Conservation (phyloP, 2,113 vertebrate genomes). For the Trogon surrucura region DNA sequence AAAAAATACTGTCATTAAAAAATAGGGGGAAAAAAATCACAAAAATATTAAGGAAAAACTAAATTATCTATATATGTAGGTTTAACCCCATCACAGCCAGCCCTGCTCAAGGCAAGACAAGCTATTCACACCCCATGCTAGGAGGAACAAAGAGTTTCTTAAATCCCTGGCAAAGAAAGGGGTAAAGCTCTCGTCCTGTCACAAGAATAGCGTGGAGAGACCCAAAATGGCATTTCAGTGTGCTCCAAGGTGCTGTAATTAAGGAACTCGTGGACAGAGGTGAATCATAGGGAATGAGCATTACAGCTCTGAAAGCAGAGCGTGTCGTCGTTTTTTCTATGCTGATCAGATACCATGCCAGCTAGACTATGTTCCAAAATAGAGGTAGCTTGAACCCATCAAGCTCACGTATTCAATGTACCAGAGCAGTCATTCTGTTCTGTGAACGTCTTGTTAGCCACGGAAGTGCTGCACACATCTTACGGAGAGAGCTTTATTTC, state of each 20-base stretch:
- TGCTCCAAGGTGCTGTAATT: neutral
- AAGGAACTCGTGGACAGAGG: neutral
- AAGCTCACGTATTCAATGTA: fast-evolving
- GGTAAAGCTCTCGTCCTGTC: neutral
- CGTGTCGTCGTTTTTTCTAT: neutral
- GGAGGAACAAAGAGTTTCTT: neutral
- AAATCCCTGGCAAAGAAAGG: neutral
- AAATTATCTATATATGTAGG: neutral
- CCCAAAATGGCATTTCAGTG: neutral
- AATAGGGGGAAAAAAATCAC: neutral
- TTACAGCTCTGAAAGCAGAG: neutral
- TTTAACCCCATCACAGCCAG: neutral
- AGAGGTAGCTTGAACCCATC: neutral
- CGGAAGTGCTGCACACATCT: neutral
- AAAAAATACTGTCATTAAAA: neutral
- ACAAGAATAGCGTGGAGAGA: neutral
- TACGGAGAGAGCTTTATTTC: slow-evolving; percentile 40
- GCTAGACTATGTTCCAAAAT: neutral
- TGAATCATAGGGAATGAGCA: neutral
- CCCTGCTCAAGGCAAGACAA: neutral
- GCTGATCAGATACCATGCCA: neutral
- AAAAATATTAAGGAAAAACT: neutral
- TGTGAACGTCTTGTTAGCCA: neutral
- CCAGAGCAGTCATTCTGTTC: neutral
- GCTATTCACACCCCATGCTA: neutral